Conservation (phyloP, 2,888 invertebrate species). For the Acleris laterana region DNA sequence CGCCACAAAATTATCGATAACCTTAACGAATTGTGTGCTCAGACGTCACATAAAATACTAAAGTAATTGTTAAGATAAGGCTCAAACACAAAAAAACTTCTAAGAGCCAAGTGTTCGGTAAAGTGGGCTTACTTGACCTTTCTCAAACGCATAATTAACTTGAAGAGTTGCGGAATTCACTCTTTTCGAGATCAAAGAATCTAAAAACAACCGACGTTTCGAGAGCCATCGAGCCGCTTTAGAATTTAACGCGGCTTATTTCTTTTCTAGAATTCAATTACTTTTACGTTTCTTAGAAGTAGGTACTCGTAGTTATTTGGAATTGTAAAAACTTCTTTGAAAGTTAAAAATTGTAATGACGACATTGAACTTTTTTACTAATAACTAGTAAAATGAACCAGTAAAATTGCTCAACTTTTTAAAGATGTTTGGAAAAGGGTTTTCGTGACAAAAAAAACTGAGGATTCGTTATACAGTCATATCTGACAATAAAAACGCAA, state of each 20-base stretch:
- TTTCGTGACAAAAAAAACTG: not conserved
- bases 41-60: slow-evolving; percentile 5
- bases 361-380: not conserved
- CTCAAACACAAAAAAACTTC: slow-evolving; percentile 12
- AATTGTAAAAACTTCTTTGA: no score
- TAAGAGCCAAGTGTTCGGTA: not conserved
- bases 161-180: slow-evolving; percentile 20
- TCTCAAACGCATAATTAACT: slow-evolving; percentile 22
- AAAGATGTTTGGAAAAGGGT: not conserved
- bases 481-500: no score
- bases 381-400: slow-evolving; percentile 13
- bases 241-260: slow-evolving; percentile 8
- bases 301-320: no score
- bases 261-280: not conserved
- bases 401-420: slow-evolving; percentile 6
- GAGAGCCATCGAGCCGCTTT: slow-evolving; percentile 3
- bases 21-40: slow-evolving; percentile 3
- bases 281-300: no score
- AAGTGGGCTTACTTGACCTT: slow-evolving; percentile 19
- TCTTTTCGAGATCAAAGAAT: slow-evolving; percentile 14
- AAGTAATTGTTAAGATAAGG: slow-evolving; percentile 3
- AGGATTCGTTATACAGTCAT: no score
- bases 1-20: not conserved
- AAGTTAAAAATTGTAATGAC: no score
- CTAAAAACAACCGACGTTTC: slow-evolving; percentile 19